Evolutionary conservation across 1,140 invertebrate species (phyloP), one percentile per base, ranked within the genome.

Genomic region (Drosophila nasuta): DNA sequence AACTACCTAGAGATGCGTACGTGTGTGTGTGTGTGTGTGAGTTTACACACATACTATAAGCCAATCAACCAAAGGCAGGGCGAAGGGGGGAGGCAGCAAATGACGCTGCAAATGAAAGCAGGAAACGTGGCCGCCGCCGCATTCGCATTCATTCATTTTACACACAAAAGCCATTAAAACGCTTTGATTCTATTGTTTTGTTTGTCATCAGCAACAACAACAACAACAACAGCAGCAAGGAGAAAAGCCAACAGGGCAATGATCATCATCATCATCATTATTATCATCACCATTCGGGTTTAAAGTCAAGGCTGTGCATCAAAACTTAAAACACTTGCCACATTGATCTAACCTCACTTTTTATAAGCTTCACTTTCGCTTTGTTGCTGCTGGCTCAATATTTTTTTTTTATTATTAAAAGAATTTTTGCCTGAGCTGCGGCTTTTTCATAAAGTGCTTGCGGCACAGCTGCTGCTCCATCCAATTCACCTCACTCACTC

Each of bases 161-260:
- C 85, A 88, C 85, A 88, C 86, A 88, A 88, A 88, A 88, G 85
- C 85, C 85, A 88, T 88, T 88, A 88, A 74, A 89, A 79, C 78
- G 85, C 85, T 88, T 90, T 88, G 85, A 89, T 89, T 88, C 81
- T 57, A 89, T 88, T 89, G 85, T 88, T 89, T 89, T 88, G 85
- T 89, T 89, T 88, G 85, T 85, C 85, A 85, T 89, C 85, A 86
- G 70, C 78, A 85, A 65, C 77, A 85, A 65, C 77, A 85, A 68
- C 66, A 72, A 57, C 33, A 56, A n/a, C 41, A 65, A 45, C 52
- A 46, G 35, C 57, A 69, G 59, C 56, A 74, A n/a, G 67, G 62
- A 67, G 59, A 65, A 64, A 67, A 72, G 51, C 48, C 17, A 49
- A 43, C 7, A 30, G 45, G 54, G 46, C 66, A 60, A 60, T 25